Evolutionary conservation across 2,797 vertebrate genomes (phyloP).

Genomic region (Carduelis carduelis): DNA sequence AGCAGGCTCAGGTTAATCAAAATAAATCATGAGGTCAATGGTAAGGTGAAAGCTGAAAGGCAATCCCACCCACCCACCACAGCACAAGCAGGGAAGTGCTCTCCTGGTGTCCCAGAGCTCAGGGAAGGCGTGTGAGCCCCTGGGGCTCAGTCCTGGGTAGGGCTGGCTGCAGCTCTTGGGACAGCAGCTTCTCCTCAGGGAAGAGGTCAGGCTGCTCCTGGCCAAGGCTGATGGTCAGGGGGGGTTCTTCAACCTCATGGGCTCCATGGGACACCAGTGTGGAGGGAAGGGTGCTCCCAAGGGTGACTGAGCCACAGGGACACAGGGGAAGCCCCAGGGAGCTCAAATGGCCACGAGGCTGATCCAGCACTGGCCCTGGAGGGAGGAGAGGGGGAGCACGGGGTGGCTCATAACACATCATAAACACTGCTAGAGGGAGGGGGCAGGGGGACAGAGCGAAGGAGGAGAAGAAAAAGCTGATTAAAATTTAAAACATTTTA

Average conservation of each 20-base stretch:
- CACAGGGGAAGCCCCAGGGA: background rate
- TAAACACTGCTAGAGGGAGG: background rate
- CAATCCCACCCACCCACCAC: constrained; percentile 14
- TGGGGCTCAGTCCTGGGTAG: background rate
- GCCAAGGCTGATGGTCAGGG: background rate
- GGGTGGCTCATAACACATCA: background rate
- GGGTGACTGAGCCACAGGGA: background rate
- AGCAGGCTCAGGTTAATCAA: constrained; percentile 68
- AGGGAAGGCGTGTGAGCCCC: background rate
- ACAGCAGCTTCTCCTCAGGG: background rate
- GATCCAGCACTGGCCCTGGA: background rate
- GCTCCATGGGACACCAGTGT: background rate
- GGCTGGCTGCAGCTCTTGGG: background rate
- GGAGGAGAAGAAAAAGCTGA: background rate
- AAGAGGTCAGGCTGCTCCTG: background rate
- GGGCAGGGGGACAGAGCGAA: background rate
- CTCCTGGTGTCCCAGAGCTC: background rate
- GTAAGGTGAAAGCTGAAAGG: constrained; percentile 45
- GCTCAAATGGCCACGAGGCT: background rate
- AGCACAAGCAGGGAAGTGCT: background rate
- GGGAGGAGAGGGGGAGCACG: background rate
- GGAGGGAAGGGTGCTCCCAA: background rate
- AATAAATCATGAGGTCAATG: constrained; percentile 62
- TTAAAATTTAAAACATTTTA: background rate
- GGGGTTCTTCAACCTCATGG: background rate